phyloP scores from a whole-genome alignment of 2,113 vertebrate genomes.

The Dipodomys merriami region DNA sequence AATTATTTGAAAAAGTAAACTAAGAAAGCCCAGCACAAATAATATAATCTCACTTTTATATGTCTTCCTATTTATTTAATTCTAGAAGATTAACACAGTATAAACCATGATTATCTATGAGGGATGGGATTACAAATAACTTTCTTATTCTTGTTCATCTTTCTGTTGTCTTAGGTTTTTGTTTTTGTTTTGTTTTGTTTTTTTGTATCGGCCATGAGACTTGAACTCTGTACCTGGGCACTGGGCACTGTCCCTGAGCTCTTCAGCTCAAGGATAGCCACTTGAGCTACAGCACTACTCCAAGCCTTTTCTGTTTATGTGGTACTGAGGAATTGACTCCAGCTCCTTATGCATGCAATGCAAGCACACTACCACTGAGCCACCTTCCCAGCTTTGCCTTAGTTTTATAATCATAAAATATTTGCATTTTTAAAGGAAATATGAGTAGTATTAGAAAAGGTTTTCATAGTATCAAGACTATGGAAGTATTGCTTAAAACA shows the following conservation, averaged over 20 bases:
- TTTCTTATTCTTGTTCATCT: constrained; percentile 44
- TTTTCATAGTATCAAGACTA: constrained; percentile 33
- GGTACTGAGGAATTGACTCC: too few relatives aligned
- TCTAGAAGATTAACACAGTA: constrained; percentile 55
- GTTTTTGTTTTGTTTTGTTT: too few relatives aligned
- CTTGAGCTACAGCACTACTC: too few relatives aligned
- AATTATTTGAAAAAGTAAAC: constrained; percentile 11
- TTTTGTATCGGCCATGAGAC: too few relatives aligned
- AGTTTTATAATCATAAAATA: constrained; percentile 41
- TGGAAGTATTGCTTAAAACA: constrained; percentile 18
- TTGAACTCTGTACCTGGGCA: too few relatives aligned
- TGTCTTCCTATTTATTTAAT: constrained; percentile 23
- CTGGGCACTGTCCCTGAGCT: too few relatives aligned
- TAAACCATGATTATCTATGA: not conserved
- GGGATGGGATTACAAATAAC: constrained; percentile 19
- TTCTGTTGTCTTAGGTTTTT: not conserved
- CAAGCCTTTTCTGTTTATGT: too few relatives aligned
- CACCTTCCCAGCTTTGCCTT: not conserved
- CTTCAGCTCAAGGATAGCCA: too few relatives aligned
- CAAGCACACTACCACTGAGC: too few relatives aligned
- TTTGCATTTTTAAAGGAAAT: constrained; percentile 10
- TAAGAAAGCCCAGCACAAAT: not conserved
- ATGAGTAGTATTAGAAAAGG: not conserved
- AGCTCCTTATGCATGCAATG: too few relatives aligned
- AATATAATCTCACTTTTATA: not conserved